A percentile compares a stretch with the other conserved stretches of the same genome.
phyloP scores from a whole-genome alignment of 1,140 invertebrate genomes.

The Penaeus japonicus region DNA sequence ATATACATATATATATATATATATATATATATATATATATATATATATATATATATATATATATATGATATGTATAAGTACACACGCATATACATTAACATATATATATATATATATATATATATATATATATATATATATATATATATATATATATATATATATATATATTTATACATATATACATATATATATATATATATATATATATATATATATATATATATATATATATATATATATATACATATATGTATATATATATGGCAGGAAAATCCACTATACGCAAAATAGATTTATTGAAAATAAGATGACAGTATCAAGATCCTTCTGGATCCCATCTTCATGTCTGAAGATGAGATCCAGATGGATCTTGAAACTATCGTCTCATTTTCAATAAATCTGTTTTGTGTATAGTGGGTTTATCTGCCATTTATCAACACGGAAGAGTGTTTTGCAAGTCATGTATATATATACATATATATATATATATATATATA shows the following conservation, averaged over 20 bases:
- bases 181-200: too few relatives aligned
- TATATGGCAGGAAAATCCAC: background rate
- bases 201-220: slow-evolving; percentile 4
- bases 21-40: slow-evolving; percentile 2
- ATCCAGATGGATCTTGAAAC: too few relatives aligned
- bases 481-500: background rate
- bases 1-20: slow-evolving; percentile 9
- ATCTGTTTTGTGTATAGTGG: too few relatives aligned
- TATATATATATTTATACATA: background rate
- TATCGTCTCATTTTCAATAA: too few relatives aligned
- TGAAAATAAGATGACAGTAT: too few relatives aligned
- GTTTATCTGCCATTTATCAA: too few relatives aligned
- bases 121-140: background rate
- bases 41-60: background rate
- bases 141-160: background rate
- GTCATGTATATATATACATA: background rate
- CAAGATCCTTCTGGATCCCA: too few relatives aligned
- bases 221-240: slow-evolving; percentile 6
- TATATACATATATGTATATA: background rate
- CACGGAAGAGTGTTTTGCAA: too few relatives aligned
- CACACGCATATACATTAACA: background rate
- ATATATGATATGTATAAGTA: background rate
- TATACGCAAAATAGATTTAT: too few relatives aligned
- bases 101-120: background rate
- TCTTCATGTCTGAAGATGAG: too few relatives aligned